A percentile compares a stretch with the other conserved stretches of the same genome.
Conservation (phyloP, 2,113 vertebrate species). For the Oxyura jamaicensis region DNA sequence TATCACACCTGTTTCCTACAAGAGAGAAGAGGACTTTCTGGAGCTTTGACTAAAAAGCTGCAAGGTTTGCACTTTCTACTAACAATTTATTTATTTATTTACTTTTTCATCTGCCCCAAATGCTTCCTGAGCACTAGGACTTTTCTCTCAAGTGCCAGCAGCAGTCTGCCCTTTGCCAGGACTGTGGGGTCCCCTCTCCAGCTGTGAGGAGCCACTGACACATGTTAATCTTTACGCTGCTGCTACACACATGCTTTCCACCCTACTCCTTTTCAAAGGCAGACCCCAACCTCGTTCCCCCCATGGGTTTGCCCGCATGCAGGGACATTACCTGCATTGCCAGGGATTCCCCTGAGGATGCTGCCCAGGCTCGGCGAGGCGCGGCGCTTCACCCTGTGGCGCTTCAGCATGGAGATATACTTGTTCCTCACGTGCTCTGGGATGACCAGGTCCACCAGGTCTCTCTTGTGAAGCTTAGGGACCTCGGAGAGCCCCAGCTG, state of each 20-base stretch:
- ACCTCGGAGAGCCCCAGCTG: constrained; percentile 84
- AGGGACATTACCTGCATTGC: constrained; percentile 81
- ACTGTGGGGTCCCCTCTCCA: not conserved
- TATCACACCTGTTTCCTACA: not conserved
- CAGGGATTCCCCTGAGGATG: constrained; percentile 87
- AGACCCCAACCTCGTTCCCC: not conserved
- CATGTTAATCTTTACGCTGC: not conserved
- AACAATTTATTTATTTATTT: not conserved
- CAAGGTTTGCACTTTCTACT: not conserved
- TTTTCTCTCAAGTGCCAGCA: not conserved
- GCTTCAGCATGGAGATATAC: constrained; percentile 86
- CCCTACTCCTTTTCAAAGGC: not conserved
- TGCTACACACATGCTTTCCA: not conserved
- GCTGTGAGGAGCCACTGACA: not conserved
- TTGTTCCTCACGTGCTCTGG: constrained; percentile 85
- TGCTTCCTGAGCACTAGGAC: not conserved
- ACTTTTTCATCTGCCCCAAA: not conserved
- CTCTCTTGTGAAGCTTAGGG: constrained; percentile 83
- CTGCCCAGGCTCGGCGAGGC: constrained; percentile 87
- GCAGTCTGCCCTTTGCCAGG: not conserved
- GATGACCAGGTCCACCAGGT: constrained; percentile 84
- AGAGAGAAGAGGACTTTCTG: not conserved
- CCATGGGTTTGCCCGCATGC: not conserved
- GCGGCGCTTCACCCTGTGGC: constrained; percentile 84
- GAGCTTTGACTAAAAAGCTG: not conserved